These are phyloP conservation scores for Polyommatus iphigenia DNA, from an alignment of 2,888 invertebrate species.

Conservation along the genomic window DNA sequence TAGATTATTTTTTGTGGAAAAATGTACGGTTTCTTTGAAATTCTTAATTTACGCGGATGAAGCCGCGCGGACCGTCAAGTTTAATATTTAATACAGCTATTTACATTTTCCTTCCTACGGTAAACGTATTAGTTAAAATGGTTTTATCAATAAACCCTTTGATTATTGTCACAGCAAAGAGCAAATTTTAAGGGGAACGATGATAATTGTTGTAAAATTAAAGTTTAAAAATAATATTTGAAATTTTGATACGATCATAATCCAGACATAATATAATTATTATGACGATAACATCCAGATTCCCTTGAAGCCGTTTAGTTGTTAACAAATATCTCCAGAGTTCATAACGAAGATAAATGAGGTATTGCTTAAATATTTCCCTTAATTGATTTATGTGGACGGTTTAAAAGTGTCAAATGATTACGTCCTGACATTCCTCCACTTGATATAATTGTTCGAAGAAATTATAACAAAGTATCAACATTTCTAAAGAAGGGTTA, in stretches of 20 bases:
- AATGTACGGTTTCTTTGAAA: no score
- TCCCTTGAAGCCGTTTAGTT: background rate
- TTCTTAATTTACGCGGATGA: no score
- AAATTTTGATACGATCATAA: no score
- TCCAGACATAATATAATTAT: background rate
- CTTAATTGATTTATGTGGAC: conserved; percentile 30
- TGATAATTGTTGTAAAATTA: no score
- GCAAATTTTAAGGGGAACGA: no score
- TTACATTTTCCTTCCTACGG: no score
- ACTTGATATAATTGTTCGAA: background rate
- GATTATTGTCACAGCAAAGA: no score
- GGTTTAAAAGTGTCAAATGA: conserved; percentile 31
- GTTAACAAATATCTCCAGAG: background rate
- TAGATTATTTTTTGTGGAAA: no score
- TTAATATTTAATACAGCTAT: background rate
- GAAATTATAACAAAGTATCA: background rate
- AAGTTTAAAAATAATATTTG: no score
- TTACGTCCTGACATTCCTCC: background rate
- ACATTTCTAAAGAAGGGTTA: background rate
- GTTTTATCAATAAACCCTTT: no score
- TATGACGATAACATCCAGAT: background rate
- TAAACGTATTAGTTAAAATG: no score
- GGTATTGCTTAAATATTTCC: background rate
- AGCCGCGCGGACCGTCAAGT: no score
- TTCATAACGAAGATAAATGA: conserved; percentile 21